phyloP scores from a whole-genome alignment of 2,797 vertebrate species.

The Poecilia picta region DNA sequence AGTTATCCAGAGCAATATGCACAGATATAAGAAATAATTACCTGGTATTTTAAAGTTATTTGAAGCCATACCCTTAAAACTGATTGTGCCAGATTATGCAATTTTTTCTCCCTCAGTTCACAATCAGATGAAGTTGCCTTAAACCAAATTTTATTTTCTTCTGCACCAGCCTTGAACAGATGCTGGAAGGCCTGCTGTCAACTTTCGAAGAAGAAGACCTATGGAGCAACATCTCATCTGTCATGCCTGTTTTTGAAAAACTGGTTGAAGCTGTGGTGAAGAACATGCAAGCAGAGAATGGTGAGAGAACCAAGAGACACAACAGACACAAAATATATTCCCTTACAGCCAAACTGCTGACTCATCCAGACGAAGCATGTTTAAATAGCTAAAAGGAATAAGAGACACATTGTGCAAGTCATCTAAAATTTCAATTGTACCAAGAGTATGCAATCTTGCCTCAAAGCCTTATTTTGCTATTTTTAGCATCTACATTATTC shows the following conservation, averaged over 20 bases:
- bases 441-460: not conserved
- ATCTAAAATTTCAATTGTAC: not conserved
- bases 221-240: conserved; percentile 49
- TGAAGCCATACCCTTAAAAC: not conserved
- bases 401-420: not conserved
- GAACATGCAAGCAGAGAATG: conserved; percentile 57
- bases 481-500: not conserved
- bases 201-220: conserved; percentile 48
- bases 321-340: not conserved
- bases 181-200: conserved; percentile 63
- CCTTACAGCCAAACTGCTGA: not conserved
- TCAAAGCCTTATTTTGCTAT: not conserved
- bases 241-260: conserved; percentile 57
- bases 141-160: conserved; percentile 30
- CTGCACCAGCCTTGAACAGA: conserved; percentile 65
- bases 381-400: not conserved
- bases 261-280: conserved; percentile 29
- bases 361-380: not conserved
- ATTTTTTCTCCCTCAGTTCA: not conserved
- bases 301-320: conserved; percentile 61
- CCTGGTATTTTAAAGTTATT: not conserved
- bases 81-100: not conserved
- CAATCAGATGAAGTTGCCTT: conserved; percentile 3
- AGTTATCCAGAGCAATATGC: not conserved
- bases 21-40: not conserved